Evolutionary conservation across 2,113 vertebrate species (phyloP).

Genomic region (Strix aluco): DNA sequence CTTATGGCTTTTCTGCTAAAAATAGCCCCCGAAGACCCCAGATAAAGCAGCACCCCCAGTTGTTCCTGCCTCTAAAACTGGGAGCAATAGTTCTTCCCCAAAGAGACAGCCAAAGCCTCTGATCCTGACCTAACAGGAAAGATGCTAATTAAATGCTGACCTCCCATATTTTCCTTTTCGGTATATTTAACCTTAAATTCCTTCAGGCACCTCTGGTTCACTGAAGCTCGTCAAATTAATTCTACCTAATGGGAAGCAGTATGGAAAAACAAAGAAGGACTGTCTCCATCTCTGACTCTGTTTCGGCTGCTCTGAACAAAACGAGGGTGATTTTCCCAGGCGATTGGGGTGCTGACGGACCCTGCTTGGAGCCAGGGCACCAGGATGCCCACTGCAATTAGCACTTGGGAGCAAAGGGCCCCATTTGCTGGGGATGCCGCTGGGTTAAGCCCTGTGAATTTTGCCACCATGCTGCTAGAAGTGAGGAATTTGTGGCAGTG

Average conservation of each 20-base stretch:
- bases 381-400: neutral
- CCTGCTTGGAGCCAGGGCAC: neutral
- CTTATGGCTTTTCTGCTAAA: neutral
- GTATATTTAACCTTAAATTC: slow-evolving; percentile 68
- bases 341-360: accelerated
- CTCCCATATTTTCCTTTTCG: slow-evolving; percentile 47
- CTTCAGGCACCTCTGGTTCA: slow-evolving; percentile 44
- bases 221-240: slow-evolving; percentile 53
- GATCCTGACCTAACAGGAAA: slow-evolving; percentile 23
- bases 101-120: slow-evolving; percentile 20
- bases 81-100: neutral
- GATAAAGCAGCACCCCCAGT: neutral
- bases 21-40: neutral
- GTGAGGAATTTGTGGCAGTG: neutral
- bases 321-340: neutral
- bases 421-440: neutral
- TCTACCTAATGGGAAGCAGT: slow-evolving; percentile 19
- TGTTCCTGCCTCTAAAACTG: neutral
- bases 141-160: slow-evolving; percentile 55
- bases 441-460: slow-evolving; percentile 11
- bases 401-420: neutral
- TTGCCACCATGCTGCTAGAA: neutral
- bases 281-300: neutral
- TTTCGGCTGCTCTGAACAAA: neutral
- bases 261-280: slow-evolving; percentile 21